Conservation (phyloP, 1,140 invertebrate genomes). For the Copidosoma floridanum region DNA sequence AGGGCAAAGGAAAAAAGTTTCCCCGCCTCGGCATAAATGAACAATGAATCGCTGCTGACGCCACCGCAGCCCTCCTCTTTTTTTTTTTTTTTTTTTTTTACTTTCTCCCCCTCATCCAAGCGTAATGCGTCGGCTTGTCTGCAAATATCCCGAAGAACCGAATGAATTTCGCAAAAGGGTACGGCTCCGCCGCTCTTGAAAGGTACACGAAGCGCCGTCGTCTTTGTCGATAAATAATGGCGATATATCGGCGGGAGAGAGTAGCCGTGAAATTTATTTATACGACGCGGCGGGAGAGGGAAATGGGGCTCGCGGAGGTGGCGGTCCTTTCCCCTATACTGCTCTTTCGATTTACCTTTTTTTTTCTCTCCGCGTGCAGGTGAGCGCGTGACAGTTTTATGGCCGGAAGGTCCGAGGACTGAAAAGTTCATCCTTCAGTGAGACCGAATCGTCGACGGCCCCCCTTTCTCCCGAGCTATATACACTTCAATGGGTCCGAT, state of each 20-base stretch:
- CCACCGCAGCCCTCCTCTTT: neutral
- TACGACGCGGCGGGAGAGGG: slow-evolving; percentile 2
- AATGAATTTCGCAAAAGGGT: slow-evolving; percentile 26
- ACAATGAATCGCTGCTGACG: slow-evolving; percentile 1
- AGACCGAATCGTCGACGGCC: neutral
- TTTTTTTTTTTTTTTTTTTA: neutral
- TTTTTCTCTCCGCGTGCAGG: too few species aligned
- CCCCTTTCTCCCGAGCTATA: too few species aligned
- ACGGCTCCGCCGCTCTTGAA: slow-evolving; percentile 9
- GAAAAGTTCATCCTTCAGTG: slow-evolving; percentile 21
- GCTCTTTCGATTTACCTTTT: too few species aligned
- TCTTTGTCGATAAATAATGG: slow-evolving; percentile 22
- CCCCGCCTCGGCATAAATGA: slow-evolving; percentile 5
- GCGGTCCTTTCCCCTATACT: slow-evolving; percentile 13
- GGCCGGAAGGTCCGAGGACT: slow-evolving; percentile 25
- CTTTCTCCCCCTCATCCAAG: too few species aligned
- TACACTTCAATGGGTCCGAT: too few species aligned
- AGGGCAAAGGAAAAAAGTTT: neutral
- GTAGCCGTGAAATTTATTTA: slow-evolving; percentile 22
- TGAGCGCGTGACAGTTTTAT: slow-evolving; percentile 21
- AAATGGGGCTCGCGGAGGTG: slow-evolving; percentile 14
- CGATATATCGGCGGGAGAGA: neutral
- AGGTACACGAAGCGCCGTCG: slow-evolving; percentile 15
- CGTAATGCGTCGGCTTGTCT: neutral
- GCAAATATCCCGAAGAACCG: slow-evolving; percentile 12